phyloP scores from a whole-genome alignment of 2,888 invertebrate genomes.

The Plusia festucae region DNA sequence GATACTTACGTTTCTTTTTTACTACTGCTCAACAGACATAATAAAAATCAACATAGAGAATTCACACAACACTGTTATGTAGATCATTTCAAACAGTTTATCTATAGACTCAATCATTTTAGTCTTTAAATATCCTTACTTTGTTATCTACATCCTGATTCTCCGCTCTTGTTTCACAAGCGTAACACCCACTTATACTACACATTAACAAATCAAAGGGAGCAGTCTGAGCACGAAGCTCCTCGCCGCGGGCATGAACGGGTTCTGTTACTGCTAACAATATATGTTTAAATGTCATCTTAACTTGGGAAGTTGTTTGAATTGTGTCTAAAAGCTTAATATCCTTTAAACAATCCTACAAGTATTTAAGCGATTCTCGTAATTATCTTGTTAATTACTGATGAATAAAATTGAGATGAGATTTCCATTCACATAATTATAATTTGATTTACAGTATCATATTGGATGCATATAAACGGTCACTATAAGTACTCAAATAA shows the following conservation, averaged over 20 bases:
- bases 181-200: background rate
- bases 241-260: background rate
- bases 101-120: too few relatives aligned
- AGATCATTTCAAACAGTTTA: too few relatives aligned
- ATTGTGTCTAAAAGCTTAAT: background rate
- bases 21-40: too few relatives aligned
- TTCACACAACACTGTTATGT: too few relatives aligned
- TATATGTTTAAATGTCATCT: background rate
- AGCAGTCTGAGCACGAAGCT: background rate
- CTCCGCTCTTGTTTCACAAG: background rate
- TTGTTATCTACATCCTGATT: background rate
- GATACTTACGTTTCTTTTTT: too few relatives aligned
- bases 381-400: background rate
- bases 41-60: too few relatives aligned
- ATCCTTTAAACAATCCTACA: background rate
- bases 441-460: background rate
- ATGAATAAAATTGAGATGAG: background rate
- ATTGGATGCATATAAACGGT: too few relatives aligned
- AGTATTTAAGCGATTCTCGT: background rate
- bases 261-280: background rate
- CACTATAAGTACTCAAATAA: too few relatives aligned
- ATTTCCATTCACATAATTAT: background rate
- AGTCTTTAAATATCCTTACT: too few relatives aligned
- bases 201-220: constrained; percentile 1
- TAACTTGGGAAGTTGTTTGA: background rate